Evolutionary conservation across 2,888 invertebrate genomes (phyloP).

Genomic region (Zhengitettix transpicula): DNA sequence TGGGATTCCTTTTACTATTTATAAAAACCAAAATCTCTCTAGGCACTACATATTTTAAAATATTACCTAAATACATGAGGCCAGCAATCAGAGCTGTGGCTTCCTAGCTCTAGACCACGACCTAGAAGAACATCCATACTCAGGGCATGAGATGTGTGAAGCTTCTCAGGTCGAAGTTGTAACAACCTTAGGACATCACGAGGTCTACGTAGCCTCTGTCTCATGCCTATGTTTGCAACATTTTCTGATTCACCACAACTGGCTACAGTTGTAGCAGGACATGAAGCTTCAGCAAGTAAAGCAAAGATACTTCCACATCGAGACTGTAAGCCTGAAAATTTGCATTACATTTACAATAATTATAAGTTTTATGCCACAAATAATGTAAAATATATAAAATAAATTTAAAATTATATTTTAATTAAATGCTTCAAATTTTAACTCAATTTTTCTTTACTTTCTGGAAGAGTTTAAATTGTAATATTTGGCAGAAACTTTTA

Average conservation of each 20-base stretch:
- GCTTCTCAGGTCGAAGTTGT: constrained; percentile 25
- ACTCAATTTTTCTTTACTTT: too few species aligned
- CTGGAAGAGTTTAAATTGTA: too few species aligned
- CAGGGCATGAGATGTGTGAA: constrained; percentile 76
- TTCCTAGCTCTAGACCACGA: constrained; percentile 76
- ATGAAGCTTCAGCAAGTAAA: constrained; percentile 73
- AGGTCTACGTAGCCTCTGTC: constrained; percentile 8
- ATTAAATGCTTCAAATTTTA: too few species aligned
- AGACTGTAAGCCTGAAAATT: constrained; percentile 54
- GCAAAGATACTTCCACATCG: constrained; percentile 82
- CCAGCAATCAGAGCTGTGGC: constrained; percentile 89
- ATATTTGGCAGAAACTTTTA: too few species aligned
- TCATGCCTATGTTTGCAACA: neutral
- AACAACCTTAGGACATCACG: constrained; percentile 13
- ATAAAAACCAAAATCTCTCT: too few species aligned
- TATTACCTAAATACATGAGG: constrained; percentile 69
- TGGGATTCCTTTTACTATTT: too few species aligned
- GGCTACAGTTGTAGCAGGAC: constrained; percentile 37
- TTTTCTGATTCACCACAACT: neutral
- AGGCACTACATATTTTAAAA: too few species aligned
- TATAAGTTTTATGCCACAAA: neutral
- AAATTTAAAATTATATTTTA: too few species aligned
- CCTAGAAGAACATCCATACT: constrained; percentile 83
- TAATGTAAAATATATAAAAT: too few species aligned
- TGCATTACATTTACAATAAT: neutral